phyloP scores from a whole-genome alignment of 2,888 invertebrate species.

The Malthinus flaveolus region DNA sequence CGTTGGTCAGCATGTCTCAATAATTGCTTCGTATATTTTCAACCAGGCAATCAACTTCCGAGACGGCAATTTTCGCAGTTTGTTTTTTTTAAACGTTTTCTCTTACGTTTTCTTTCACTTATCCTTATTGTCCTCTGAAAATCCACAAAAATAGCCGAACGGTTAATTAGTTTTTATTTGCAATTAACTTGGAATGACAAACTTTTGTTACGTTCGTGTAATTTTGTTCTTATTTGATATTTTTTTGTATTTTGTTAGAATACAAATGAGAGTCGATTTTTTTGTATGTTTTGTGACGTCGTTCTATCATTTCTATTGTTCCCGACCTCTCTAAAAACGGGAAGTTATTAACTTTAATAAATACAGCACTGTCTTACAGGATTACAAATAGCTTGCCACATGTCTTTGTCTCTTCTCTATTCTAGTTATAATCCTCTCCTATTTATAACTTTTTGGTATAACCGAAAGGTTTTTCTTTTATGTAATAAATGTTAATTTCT shows the following conservation, averaged over 20 bases:
- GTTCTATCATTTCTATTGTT: constrained; percentile 7
- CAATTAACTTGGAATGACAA: background rate
- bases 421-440: constrained; percentile 14
- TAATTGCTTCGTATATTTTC: constrained; percentile 14
- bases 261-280: background rate
- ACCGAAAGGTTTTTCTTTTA: constrained; percentile 2
- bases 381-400: constrained; percentile 14
- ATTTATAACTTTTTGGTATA: constrained; percentile 12
- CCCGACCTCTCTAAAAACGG: constrained; percentile 11
- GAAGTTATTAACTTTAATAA: constrained; percentile 18
- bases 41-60: constrained; percentile 10
- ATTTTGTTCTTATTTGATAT: background rate
- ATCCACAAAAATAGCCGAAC: background rate
- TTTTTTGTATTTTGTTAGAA: constrained; percentile 1
- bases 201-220: background rate
- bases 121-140: constrained; percentile 3
- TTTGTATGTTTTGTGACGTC: background rate
- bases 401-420: constrained; percentile 16
- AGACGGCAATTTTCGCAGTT: constrained; percentile 6
- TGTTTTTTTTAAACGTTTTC: constrained; percentile 5
- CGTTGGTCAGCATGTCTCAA: constrained; percentile 3
- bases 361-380: constrained; percentile 14
- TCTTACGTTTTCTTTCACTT: constrained; percentile 2
- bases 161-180: background rate
- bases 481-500: background rate